A percentile compares a stretch with the other conserved stretches of the same genome.
phyloP scores from a whole-genome alignment of 2,888 invertebrate genomes.

The Tupiocoris notatus region DNA sequence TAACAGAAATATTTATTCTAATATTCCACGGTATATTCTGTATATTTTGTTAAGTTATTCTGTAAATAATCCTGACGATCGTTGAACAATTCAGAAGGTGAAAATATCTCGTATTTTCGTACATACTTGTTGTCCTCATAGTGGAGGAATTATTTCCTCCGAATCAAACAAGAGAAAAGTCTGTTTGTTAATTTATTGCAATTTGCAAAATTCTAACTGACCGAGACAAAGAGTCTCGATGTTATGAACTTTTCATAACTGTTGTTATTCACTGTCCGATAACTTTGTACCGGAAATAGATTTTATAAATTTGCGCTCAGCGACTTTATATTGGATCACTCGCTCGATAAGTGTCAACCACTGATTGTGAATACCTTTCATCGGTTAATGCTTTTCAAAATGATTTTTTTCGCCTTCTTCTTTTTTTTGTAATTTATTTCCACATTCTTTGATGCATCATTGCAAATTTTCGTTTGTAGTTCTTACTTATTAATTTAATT shows the following conservation, averaged over 20 bases:
- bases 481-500: neutral
- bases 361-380: neutral
- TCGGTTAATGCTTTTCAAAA: neutral
- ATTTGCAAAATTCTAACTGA: neutral
- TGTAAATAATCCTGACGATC: constrained; percentile 10
- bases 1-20: constrained; percentile 17
- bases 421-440: neutral
- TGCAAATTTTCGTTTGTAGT: neutral
- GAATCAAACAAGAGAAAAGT: too few species aligned
- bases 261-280: neutral
- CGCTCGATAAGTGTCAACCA: neutral
- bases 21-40: constrained; percentile 19
- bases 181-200: neutral
- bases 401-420: too few species aligned
- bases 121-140: too few species aligned
- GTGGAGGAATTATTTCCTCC: too few species aligned
- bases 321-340: neutral
- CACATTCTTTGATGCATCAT: neutral
- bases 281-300: neutral
- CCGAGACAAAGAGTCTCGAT: neutral
- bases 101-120: neutral
- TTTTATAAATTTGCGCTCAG: neutral
- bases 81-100: neutral
- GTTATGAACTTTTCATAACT: neutral
- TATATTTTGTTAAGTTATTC: constrained; percentile 25